Percentiles rank a stretch among this genome's conserved stretches.
Conservation (phyloP, 2,113 vertebrate species). For the Halichoeres trimaculatus region DNA sequence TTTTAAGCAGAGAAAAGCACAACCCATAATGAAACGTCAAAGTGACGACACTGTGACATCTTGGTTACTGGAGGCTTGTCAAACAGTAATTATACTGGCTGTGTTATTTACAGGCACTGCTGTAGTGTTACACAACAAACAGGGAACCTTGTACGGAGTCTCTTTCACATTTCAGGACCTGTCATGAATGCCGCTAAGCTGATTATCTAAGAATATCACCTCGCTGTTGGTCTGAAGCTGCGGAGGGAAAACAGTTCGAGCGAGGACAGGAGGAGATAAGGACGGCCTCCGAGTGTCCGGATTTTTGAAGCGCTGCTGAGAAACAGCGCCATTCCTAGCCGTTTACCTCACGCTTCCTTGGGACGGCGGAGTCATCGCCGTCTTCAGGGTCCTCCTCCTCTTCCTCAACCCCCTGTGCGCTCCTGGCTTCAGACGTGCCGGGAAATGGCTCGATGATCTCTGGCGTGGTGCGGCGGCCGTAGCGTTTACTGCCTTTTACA, state of each 20-base stretch:
- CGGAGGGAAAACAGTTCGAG: slow-evolving; percentile 11
- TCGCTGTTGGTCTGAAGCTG: not conserved
- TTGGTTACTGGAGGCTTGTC: slow-evolving; percentile 4
- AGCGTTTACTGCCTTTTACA: slow-evolving; percentile 92
- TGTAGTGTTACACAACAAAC: slow-evolving; percentile 40
- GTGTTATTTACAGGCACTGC: slow-evolving; percentile 52
- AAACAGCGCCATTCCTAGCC: not conserved
- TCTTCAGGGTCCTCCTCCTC: slow-evolving; percentile 68
- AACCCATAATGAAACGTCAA: no score
- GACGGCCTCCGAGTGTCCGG: slow-evolving; percentile 12
- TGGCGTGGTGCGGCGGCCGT: slow-evolving; percentile 90
- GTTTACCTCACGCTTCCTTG: slow-evolving; percentile 86
- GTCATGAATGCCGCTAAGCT: slow-evolving; percentile 62
- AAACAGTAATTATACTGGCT: slow-evolving; percentile 3
- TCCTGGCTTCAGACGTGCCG: slow-evolving; percentile 78
- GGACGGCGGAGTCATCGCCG: slow-evolving; percentile 73
- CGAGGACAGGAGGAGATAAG: slow-evolving; percentile 59
- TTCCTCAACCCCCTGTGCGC: slow-evolving; percentile 62
- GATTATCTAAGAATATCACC: slow-evolving; percentile 79
- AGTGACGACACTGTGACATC: no score
- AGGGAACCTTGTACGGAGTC: slow-evolving; percentile 7
- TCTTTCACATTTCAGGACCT: slow-evolving; percentile 47
- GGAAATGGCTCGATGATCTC: slow-evolving; percentile 84
- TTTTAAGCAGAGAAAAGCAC: no score
- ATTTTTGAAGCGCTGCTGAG: not conserved